Conservation (phyloP, 2,888 invertebrate species). For the Epicampocera succincta region DNA sequence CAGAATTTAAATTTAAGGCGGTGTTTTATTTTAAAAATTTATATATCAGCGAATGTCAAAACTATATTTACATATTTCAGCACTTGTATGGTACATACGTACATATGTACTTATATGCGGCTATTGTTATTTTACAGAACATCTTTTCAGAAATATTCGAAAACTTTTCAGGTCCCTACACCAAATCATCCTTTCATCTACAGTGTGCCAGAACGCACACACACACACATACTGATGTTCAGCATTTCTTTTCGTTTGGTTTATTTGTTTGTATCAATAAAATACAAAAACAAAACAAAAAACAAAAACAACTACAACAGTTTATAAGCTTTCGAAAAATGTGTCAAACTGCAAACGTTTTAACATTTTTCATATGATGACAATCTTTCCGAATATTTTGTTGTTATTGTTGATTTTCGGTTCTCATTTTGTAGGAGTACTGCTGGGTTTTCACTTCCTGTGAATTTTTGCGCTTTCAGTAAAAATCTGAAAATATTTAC, state of each 20-base stretch:
- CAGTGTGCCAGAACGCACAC: no score
- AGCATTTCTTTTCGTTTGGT: constrained; percentile 12
- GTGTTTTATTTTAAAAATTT: constrained; percentile 10
- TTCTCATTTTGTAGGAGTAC: constrained; percentile 38
- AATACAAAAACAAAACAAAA: constrained; percentile 2
- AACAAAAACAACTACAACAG: constrained; percentile 34
- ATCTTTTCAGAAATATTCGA: constrained; percentile 19
- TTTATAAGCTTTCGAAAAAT: constrained; percentile 71
- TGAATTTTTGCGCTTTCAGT: constrained; percentile 72
- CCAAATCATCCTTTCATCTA: constrained; percentile 61
- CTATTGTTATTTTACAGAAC: constrained; percentile 21
- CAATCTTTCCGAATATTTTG: constrained; percentile 74
- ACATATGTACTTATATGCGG: neutral
- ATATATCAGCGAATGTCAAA: neutral
- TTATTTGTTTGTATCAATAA: constrained; percentile 14
- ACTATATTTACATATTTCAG: constrained; percentile 16
- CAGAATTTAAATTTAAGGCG: constrained; percentile 37
- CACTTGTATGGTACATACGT: no score
- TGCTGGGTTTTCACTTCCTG: constrained; percentile 80
- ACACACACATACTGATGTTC: no score
- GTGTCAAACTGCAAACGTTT: constrained; percentile 72
- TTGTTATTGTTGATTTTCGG: neutral
- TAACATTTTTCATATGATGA: constrained; percentile 75
- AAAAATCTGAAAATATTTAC: constrained; percentile 53
- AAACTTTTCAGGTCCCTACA: constrained; percentile 36